A percentile compares a stretch with the other conserved stretches of the same genome.
Conservation (phyloP, 2,113 vertebrate species). For the Pluvialis apricaria region DNA sequence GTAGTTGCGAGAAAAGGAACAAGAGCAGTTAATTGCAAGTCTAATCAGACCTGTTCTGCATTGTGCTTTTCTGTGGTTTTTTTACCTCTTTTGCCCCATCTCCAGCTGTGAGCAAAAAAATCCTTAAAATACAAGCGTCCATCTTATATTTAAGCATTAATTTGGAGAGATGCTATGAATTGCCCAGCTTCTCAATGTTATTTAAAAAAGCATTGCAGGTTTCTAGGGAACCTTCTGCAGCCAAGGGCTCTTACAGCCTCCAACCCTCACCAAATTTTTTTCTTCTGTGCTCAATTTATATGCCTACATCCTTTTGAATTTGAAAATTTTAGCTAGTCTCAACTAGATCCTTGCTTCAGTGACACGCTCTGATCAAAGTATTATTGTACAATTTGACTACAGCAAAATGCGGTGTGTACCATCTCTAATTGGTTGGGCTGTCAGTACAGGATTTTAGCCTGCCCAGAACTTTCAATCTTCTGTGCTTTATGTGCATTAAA, state of each 20-base stretch:
- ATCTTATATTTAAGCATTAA: background rate
- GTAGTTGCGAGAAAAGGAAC: background rate
- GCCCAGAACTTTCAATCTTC: slow-evolving; percentile 37
- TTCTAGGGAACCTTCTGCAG: background rate
- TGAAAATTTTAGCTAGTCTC: background rate
- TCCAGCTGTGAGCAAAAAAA: background rate
- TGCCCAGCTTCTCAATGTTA: background rate
- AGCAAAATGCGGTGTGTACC: background rate
- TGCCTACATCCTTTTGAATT: background rate
- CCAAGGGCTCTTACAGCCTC: background rate
- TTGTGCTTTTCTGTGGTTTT: background rate
- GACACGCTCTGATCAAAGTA: background rate
- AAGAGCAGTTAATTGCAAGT: background rate
- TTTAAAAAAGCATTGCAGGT: background rate
- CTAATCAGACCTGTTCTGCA: background rate
- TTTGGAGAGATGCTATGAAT: background rate
- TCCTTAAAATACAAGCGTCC: background rate
- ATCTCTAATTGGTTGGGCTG: slow-evolving; percentile 14
- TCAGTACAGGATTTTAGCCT: slow-evolving; percentile 31
- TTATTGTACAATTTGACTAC: background rate
- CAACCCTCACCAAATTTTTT: background rate
- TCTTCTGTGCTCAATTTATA: background rate
- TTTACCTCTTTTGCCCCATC: background rate
- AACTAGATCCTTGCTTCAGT: background rate
- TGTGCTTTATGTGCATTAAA: slow-evolving; percentile 45